A percentile compares a stretch with the other conserved stretches of the same genome.
Conservation (phyloP, 2,888 invertebrate genomes). For the Hydroisotoma schaefferi region DNA sequence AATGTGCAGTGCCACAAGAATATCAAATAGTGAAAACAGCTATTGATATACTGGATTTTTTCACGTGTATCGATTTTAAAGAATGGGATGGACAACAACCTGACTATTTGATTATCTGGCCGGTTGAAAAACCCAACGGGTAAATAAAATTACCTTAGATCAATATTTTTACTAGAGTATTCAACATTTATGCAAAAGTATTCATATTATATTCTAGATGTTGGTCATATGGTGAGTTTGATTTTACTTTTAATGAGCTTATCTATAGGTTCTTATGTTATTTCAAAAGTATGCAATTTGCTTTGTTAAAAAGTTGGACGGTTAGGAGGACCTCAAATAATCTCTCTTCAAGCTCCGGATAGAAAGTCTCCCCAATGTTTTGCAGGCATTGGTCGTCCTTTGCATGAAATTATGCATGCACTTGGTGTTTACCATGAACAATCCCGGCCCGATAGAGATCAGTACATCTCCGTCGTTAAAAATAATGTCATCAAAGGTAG, state of each 20-base stretch:
- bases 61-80: constrained; percentile 64
- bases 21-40: constrained; percentile 61
- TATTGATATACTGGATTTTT: constrained; percentile 60
- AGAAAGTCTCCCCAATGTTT: constrained; percentile 62
- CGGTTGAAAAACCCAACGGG: constrained; percentile 59
- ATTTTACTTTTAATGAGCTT: not conserved
- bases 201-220: constrained; percentile 4
- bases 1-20: constrained; percentile 57
- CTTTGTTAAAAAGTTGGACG: constrained; percentile 70
- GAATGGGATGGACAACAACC: constrained; percentile 64
- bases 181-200: not conserved
- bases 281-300: not conserved
- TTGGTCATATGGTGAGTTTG: constrained; percentile 9
- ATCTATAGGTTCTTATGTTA: not conserved
- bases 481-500: constrained; percentile 65
- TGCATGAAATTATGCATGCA: constrained; percentile 60
- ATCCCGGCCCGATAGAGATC: constrained; percentile 65
- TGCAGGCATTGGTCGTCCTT: constrained; percentile 60
- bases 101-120: constrained; percentile 65
- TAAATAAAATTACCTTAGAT: constrained; percentile 30
- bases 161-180: not conserved
- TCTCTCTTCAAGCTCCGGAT: constrained; percentile 66
- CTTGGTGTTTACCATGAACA: constrained; percentile 81
- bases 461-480: constrained; percentile 65
- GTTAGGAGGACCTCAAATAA: constrained; percentile 68